phyloP scores from a whole-genome alignment of 2,797 vertebrate genomes.

The Decapterus maruadsi region DNA sequence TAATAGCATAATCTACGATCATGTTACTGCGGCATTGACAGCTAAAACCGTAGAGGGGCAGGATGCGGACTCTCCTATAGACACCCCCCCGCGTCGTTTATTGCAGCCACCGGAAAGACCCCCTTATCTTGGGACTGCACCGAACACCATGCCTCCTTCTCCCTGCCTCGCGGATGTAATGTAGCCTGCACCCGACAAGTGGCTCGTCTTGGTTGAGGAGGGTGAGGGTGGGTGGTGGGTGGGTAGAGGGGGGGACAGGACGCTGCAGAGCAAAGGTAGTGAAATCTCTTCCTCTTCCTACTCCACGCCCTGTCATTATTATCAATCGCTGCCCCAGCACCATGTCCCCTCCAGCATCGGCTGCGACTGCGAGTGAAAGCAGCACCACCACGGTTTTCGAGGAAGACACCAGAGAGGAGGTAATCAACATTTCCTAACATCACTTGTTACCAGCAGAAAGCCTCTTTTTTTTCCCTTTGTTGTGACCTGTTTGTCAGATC shows the following conservation, averaged over 20 bases:
- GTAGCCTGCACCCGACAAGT: constrained; percentile 10
- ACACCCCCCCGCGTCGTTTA: constrained; percentile 7
- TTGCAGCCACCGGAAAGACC: constrained; percentile 11
- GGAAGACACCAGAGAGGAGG: constrained; percentile 86
- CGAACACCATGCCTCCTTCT: constrained; percentile 39
- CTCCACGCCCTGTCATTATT: constrained; percentile 68
- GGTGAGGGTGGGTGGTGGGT: too few species aligned
- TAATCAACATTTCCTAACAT: constrained; percentile 40
- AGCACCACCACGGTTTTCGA: constrained; percentile 80
- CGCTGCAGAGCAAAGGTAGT: constrained; percentile 41
- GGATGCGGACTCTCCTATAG: too few species aligned
- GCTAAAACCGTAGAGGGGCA: constrained; percentile 5
- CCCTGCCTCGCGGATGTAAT: constrained; percentile 3
- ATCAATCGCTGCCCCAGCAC: constrained; percentile 44
- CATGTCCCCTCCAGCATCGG: constrained; percentile 92
- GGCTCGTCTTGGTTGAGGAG: constrained; percentile 34
- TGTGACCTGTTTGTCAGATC: constrained; percentile 1
- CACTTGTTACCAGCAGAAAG: background rate
- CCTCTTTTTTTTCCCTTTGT: background rate
- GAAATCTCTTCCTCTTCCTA: constrained; percentile 40
- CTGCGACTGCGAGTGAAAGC: constrained; percentile 88
- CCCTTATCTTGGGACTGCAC: constrained; percentile 4
- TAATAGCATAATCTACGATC: constrained; percentile 39
- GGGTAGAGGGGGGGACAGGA: constrained; percentile 20
- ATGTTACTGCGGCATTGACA: constrained; percentile 73